phyloP scores from a whole-genome alignment of 35 echinoderm and acorn worm genomes.

The Heliocidaris erythrogramma region DNA sequence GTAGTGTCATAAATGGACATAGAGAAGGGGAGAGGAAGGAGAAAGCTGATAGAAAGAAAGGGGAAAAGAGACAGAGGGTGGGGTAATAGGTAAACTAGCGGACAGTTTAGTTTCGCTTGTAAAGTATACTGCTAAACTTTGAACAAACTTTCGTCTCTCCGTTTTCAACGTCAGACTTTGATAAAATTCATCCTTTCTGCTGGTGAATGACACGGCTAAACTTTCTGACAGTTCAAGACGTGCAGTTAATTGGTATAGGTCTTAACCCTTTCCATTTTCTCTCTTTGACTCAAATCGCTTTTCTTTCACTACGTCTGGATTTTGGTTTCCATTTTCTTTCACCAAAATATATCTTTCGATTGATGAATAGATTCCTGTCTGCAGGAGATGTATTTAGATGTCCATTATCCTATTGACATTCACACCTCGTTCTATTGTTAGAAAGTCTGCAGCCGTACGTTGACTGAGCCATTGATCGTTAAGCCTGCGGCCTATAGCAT shows the following conservation, averaged over 20 bases:
- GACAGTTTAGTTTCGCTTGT: too few species aligned
- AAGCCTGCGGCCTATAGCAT: not conserved
- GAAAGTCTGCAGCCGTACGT: not conserved
- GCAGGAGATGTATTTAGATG: not conserved
- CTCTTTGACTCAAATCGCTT: not conserved
- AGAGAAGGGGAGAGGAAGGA: not conserved
- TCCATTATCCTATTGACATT: slow-evolving; percentile 11
- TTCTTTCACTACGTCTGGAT: not conserved
- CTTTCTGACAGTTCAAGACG: not conserved
- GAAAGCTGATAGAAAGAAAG: not conserved
- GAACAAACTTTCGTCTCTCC: not conserved
- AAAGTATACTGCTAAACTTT: not conserved
- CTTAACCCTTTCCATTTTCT: not conserved
- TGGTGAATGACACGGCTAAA: not conserved
- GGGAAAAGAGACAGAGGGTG: not conserved
- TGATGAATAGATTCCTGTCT: not conserved
- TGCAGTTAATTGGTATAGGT: not conserved
- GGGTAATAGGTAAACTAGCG: not conserved
- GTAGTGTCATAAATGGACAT: not conserved
- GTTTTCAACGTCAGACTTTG: not conserved
- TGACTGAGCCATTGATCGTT: not conserved
- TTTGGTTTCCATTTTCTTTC: not conserved
- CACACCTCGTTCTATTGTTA: not conserved
- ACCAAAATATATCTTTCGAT: not conserved
- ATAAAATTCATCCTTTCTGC: not conserved